phyloP scores from a whole-genome alignment of 1,140 invertebrate species.

The Laodelphax striatellus region DNA sequence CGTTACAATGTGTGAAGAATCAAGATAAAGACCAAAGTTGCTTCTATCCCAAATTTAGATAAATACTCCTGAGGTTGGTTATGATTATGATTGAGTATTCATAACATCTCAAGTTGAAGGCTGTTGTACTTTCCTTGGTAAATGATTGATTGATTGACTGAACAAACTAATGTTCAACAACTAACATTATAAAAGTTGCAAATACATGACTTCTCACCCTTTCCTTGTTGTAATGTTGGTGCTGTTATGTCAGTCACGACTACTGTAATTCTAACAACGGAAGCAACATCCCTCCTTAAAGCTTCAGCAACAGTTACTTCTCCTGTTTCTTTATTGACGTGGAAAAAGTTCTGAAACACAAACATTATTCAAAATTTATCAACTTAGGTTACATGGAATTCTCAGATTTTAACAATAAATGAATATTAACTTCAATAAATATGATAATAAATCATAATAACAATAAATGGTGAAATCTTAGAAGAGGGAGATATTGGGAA shows the following conservation, averaged over 20 bases:
- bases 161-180: no score
- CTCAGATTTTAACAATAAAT: not conserved
- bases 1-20: no score
- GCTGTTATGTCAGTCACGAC: conserved; percentile 71
- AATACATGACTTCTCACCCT: conserved; percentile 35
- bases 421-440: no score
- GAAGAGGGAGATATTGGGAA: not conserved
- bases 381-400: not conserved
- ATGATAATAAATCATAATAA: conserved; percentile 3
- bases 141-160: no score
- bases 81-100: no score
- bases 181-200: no score
- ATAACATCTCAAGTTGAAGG: no score
- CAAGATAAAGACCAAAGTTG: no score
- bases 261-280: conserved; percentile 62
- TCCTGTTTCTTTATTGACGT: conserved; percentile 53
- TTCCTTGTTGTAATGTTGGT: conserved; percentile 59
- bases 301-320: conserved; percentile 53
- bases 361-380: not conserved
- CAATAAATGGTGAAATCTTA: conserved; percentile 17
- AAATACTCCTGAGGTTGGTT: no score
- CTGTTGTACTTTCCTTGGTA: no score
- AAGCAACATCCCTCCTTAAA: conserved; percentile 55
- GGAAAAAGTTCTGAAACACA: conserved; percentile 55
- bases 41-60: no score